These are phyloP conservation scores for Xyrauchen texanus DNA, from an alignment of 2,113 vertebrate species.

Conservation along the genomic window DNA sequence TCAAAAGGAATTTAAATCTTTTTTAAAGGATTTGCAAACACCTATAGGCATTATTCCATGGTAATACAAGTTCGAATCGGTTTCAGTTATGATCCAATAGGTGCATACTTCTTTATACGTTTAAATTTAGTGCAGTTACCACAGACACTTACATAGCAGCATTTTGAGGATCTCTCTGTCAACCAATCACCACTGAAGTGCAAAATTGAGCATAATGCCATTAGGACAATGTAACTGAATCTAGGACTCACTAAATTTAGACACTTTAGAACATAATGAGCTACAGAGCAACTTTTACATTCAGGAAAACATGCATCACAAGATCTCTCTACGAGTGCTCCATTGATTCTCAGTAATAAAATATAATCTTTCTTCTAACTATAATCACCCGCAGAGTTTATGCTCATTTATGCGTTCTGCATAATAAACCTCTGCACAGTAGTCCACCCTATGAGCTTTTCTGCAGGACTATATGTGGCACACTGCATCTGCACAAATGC, in stretches of 20 bases:
- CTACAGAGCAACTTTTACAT: conserved; percentile 1
- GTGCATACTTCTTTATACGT: too few relatives aligned
- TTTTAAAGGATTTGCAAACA: too few relatives aligned
- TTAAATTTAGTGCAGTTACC: too few relatives aligned
- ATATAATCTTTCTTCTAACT: neutral
- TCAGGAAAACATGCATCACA: conserved; percentile 20
- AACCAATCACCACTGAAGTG: too few relatives aligned
- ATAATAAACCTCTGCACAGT: conserved; percentile 5
- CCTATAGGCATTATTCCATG: too few relatives aligned
- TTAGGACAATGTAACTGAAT: neutral
- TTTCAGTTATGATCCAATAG: too few relatives aligned
- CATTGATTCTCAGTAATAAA: neutral
- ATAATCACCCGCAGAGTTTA: neutral
- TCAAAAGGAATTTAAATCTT: too few relatives aligned
- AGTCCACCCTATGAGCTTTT: conserved; percentile 20
- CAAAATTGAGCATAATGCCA: neutral
- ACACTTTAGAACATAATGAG: neutral
- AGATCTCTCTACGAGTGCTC: neutral
- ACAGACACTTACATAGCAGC: too few relatives aligned
- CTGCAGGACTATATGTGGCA: neutral
- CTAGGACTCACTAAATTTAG: conserved; percentile 9
- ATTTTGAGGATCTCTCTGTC: too few relatives aligned
- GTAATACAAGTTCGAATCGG: too few relatives aligned
- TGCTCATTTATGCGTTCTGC: too few relatives aligned
- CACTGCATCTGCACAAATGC: conserved; percentile 19